Evolutionary conservation across 30 jellyfish, hydroid and myxozoan species (phyloP).

Genomic region (Pseudorhiza aurosa): DNA sequence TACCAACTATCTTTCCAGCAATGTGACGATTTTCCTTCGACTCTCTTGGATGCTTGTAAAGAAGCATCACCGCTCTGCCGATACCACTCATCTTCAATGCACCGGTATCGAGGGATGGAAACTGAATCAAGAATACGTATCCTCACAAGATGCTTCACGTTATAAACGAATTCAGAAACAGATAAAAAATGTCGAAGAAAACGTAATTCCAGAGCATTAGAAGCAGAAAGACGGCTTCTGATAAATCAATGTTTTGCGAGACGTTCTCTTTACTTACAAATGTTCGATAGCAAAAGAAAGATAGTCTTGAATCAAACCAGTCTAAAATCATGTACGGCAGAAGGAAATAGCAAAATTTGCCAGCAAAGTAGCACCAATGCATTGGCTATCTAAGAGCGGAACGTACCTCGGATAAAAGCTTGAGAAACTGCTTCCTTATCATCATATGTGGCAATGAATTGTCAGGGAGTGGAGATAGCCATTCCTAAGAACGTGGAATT

Average conservation of each 20-base stretch:
- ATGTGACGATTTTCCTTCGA: conserved; percentile 66
- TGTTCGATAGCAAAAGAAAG: too few relatives aligned
- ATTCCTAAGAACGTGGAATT: conserved; percentile 87
- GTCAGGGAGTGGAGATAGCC: conserved; percentile 98
- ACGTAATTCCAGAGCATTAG: too few relatives aligned
- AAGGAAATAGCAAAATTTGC: neutral
- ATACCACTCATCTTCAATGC: conserved; percentile 96
- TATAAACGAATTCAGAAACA: neutral
- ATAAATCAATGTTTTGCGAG: neutral
- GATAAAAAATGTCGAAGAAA: too few relatives aligned
- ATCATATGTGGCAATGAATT: conserved; percentile 91
- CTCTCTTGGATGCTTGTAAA: conserved; percentile 96
- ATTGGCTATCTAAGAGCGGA: neutral
- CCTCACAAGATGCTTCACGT: neutral
- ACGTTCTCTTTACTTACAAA: neutral
- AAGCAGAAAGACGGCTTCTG: neutral
- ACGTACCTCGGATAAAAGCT: conserved; percentile 85
- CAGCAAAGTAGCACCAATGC: neutral
- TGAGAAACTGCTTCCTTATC: conserved; percentile 79
- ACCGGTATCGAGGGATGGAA: conserved; percentile 92
- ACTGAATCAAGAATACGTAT: too few relatives aligned
- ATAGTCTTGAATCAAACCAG: too few relatives aligned
- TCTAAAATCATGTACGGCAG: neutral
- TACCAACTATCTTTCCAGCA: conserved; percentile 94
- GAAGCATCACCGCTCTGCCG: conserved; percentile 97